Evolutionary conservation across 2,888 invertebrate species (phyloP).

Genomic region (Apeira syringaria): DNA sequence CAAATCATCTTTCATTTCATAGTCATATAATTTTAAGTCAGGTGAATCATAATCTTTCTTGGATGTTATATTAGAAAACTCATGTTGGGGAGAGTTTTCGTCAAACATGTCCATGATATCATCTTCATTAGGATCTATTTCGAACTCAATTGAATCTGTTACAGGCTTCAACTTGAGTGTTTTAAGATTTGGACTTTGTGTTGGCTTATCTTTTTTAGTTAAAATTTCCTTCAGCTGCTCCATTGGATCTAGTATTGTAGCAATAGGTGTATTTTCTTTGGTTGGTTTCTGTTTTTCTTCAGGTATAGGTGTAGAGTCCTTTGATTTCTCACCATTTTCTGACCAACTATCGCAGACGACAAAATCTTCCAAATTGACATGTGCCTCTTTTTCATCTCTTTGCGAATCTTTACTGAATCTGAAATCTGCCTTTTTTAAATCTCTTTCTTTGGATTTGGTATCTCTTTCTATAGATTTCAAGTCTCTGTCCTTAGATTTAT

Average conservation of each 20-base stretch:
- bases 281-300: slow-evolving; percentile 37
- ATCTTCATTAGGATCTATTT: slow-evolving; percentile 67
- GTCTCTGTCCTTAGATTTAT: slow-evolving; percentile 26
- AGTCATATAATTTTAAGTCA: slow-evolving; percentile 46
- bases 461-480: slow-evolving; percentile 36
- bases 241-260: slow-evolving; percentile 39
- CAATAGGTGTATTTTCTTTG: slow-evolving; percentile 8
- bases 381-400: slow-evolving; percentile 52
- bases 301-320: slow-evolving; percentile 50
- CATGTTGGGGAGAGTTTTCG: slow-evolving; percentile 45
- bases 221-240: slow-evolving; percentile 35
- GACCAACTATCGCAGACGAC: slow-evolving; percentile 79
- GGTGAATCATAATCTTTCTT: slow-evolving; percentile 53
- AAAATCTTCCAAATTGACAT: slow-evolving; percentile 68
- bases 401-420: slow-evolving; percentile 29
- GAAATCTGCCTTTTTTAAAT: slow-evolving; percentile 32
- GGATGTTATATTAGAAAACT: slow-evolving; percentile 41
- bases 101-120: slow-evolving; percentile 68
- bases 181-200: slow-evolving; percentile 42
- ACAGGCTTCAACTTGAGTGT: slow-evolving; percentile 66
- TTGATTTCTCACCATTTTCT: slow-evolving; percentile 67
- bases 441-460: slow-evolving; percentile 26
- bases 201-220: slow-evolving; percentile 7
- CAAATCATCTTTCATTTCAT: too few species aligned
- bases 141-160: slow-evolving; percentile 68